These are phyloP conservation scores for Selene dorsalis DNA, from an alignment of 2,797 vertebrate species.

Conservation along the genomic window DNA sequence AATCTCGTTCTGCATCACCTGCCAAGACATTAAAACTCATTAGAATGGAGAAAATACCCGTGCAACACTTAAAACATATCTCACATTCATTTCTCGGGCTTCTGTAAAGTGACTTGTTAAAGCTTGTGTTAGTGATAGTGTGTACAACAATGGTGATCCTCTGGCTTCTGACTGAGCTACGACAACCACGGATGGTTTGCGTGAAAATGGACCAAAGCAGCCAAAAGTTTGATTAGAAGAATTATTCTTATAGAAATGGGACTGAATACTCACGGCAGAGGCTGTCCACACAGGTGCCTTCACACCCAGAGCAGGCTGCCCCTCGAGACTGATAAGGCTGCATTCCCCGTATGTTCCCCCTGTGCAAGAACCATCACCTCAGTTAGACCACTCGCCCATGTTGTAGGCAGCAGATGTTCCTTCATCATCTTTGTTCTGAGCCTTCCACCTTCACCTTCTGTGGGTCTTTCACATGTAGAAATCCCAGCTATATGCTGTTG, in stretches of 20 bases:
- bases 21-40: conserved; percentile 28
- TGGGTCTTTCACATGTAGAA: neutral
- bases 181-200: too few relatives aligned
- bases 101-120: neutral
- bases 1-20: conserved; percentile 80
- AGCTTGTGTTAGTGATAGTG: too few relatives aligned
- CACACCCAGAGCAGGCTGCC: conserved; percentile 35
- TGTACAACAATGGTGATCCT: neutral
- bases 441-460: neutral
- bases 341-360: conserved; percentile 24
- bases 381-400: neutral
- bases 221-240: neutral
- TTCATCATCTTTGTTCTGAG: neutral
- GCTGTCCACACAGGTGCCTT: neutral
- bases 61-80: too few relatives aligned
- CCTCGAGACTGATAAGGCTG: conserved; percentile 15
- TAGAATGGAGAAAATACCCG: neutral
- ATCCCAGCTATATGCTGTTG: neutral
- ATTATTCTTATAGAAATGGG: neutral
- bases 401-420: neutral
- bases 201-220: neutral
- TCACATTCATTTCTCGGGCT: neutral
- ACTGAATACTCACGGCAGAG: conserved; percentile 67
- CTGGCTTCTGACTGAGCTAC: too few relatives aligned
- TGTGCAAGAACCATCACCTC: conserved; percentile 15